These are phyloP conservation scores for Lycodopsis pacificus DNA, from an alignment of 2,797 vertebrate genomes.

Conservation along the genomic window DNA sequence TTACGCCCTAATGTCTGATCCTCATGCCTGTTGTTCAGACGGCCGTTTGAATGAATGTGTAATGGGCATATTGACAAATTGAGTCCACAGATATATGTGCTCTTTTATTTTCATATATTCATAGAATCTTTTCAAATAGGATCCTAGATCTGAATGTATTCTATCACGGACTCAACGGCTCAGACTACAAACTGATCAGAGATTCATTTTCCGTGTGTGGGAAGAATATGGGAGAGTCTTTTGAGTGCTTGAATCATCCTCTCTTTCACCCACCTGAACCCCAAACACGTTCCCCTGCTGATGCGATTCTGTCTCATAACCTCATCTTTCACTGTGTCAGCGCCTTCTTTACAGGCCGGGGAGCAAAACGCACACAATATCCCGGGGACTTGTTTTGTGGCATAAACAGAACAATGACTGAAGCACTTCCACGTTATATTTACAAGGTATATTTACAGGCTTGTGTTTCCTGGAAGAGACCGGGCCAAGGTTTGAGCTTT, in stretches of 20 bases:
- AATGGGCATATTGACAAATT: not conserved
- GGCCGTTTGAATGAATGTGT: not conserved
- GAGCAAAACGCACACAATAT: constrained; percentile 2
- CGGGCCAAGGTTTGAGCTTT: constrained; percentile 8
- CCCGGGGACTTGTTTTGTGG: constrained; percentile 21
- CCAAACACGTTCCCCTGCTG: constrained; percentile 21
- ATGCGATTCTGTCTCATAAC: constrained; percentile 50
- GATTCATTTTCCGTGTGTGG: constrained; percentile 1
- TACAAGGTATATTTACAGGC: constrained; percentile 38
- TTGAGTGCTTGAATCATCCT: constrained; percentile 47
- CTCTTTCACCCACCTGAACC: constrained; percentile 29
- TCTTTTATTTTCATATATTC: constrained; percentile 5
- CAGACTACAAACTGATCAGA: constrained; percentile 14
- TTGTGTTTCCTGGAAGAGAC: constrained; percentile 19
- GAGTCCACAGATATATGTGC: not conserved
- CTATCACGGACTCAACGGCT: not conserved
- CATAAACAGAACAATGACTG: constrained; percentile 23
- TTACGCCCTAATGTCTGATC: constrained; percentile 8
- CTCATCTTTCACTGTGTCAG: constrained; percentile 52
- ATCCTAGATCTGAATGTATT: constrained; percentile 1
- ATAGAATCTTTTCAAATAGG: not conserved
- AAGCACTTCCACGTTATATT: constrained; percentile 19
- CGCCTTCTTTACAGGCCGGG: constrained; percentile 27
- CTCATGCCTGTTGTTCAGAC: not conserved
- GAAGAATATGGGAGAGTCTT: constrained; percentile 8